Evolutionary conservation across 1,140 invertebrate genomes (phyloP).

Genomic region (Drosophila baimaii): DNA sequence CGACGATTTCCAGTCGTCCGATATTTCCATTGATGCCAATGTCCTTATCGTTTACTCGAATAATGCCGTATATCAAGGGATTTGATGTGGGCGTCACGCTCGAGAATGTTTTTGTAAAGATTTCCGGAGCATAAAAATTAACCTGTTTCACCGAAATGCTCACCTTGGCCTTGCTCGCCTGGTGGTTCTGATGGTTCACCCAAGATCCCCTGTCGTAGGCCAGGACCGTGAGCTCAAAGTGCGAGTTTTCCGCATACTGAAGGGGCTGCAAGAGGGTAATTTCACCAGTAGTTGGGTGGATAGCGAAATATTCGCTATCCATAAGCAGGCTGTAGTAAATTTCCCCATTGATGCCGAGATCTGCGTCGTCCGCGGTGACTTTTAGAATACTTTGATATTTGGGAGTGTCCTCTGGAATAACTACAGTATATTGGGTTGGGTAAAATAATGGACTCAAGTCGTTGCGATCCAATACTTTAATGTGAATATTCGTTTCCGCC

Average conservation of each 20-base stretch:
- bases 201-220: conserved; percentile 93
- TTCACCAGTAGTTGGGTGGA: conserved; percentile 96
- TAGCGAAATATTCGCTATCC: conserved; percentile 92
- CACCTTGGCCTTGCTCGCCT: conserved; percentile 89
- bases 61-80: conserved; percentile 94
- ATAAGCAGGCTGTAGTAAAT: conserved; percentile 97
- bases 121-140: conserved; percentile 94
- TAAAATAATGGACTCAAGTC: conserved; percentile 97
- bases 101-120: conserved; percentile 91
- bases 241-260: conserved; percentile 88
- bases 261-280: conserved; percentile 93
- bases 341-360: conserved; percentile 96
- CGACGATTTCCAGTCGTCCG: conserved; percentile 92
- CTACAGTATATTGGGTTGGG: conserved; percentile 92
- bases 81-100: conserved; percentile 93
- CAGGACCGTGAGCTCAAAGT: conserved; percentile 91
- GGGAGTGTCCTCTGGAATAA: conserved; percentile 95
- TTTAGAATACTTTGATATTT: conserved; percentile 91
- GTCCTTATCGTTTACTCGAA: conserved; percentile 93
- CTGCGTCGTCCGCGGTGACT: conserved; percentile 96
- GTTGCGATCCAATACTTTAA: conserved; percentile 95
- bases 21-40: conserved; percentile 93
- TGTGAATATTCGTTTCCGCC: conserved; percentile 89
- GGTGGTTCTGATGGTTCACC: conserved; percentile 86
- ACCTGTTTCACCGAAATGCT: conserved; percentile 91